Percentiles rank a stretch among this genome's conserved stretches.
phyloP scores from a whole-genome alignment of 2,113 vertebrate species.

The Channa maculata region DNA sequence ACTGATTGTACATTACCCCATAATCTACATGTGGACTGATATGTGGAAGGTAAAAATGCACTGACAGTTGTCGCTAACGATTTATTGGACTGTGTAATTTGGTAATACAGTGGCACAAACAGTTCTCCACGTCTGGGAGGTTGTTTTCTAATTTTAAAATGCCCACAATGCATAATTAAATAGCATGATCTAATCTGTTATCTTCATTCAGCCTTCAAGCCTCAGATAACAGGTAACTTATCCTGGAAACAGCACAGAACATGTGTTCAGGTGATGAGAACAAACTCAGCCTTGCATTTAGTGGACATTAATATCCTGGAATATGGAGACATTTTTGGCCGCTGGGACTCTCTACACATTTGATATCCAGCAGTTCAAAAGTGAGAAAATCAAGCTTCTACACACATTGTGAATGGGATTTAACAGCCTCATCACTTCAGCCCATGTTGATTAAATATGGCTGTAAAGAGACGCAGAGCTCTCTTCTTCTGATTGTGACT shows the following conservation, averaged over 20 bases:
- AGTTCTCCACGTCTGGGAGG: neutral
- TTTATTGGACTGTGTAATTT: neutral
- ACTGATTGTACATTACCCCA: neutral
- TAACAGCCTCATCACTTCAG: conserved; percentile 29
- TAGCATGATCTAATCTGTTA: neutral
- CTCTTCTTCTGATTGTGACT: conserved; percentile 3
- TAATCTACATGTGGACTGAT: neutral
- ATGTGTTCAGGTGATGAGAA: neutral
- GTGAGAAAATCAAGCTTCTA: conserved; percentile 9
- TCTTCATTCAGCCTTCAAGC: neutral
- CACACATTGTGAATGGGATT: conserved; percentile 29
- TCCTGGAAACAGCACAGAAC: neutral
- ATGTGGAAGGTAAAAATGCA: neutral
- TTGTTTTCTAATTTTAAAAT: conserved; percentile 3
- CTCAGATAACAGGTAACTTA: neutral
- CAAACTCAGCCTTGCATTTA: neutral
- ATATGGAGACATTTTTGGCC: conserved; percentile 5
- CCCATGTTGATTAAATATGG: conserved; percentile 26
- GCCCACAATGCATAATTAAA: neutral
- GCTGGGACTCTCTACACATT: neutral
- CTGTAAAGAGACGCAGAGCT: conserved; percentile 9
- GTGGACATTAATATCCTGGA: neutral
- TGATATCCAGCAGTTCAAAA: conserved; percentile 18
- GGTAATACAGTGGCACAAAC: neutral
- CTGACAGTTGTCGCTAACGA: neutral